phyloP scores from a whole-genome alignment of 2,797 vertebrate genomes.

The Sebastes oblongus region DNA sequence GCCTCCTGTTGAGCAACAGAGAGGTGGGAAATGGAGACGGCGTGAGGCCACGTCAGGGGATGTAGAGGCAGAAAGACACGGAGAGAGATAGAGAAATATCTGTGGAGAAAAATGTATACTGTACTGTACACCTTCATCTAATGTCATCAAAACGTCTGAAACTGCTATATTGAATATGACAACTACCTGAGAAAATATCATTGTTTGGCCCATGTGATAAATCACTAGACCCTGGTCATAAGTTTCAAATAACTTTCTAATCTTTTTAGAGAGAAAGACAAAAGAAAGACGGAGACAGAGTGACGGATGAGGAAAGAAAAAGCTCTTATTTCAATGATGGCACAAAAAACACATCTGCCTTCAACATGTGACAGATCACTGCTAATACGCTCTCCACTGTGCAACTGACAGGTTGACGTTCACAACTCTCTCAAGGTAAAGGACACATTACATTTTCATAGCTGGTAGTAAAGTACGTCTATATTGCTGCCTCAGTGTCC shows the following conservation, averaged over 20 bases:
- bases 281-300: neutral
- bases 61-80: neutral
- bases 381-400: neutral
- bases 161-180: neutral
- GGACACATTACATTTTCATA: slow-evolving; percentile 23
- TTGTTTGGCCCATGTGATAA: neutral
- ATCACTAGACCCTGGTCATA: neutral
- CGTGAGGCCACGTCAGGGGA: slow-evolving; percentile 31
- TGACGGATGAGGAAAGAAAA: neutral
- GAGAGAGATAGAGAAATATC: slow-evolving; percentile 13
- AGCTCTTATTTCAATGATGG: neutral
- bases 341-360: neutral
- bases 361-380: neutral
- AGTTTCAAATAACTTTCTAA: neutral
- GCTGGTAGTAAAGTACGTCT: neutral
- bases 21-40: slow-evolving; percentile 53
- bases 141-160: neutral
- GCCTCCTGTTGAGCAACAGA: slow-evolving; percentile 48
- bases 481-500: neutral
- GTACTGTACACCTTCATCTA: neutral
- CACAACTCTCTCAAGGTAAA: slow-evolving; percentile 22
- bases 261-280: neutral
- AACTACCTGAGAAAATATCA: neutral
- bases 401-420: neutral
- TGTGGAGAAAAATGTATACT: neutral